phyloP scores from a whole-genome alignment of 2,113 vertebrate genomes.

The Cochlearius cochlearius region DNA sequence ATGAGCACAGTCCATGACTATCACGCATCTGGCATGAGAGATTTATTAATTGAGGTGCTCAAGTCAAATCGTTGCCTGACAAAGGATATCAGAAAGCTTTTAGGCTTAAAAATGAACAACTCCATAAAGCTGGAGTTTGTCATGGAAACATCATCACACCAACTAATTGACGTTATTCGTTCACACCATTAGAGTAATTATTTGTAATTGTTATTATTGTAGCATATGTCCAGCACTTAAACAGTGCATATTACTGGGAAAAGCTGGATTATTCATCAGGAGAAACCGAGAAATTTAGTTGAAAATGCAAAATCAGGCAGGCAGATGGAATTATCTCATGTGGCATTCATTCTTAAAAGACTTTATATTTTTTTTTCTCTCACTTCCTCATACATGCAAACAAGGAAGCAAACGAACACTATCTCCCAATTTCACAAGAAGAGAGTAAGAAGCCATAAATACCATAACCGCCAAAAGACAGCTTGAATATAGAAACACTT shows the following conservation, averaged over 20 bases:
- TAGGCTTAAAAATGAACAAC: neutral
- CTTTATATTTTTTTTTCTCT: neutral
- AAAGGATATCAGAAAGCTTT: conserved; percentile 3
- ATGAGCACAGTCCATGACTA: neutral
- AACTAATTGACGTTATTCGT: neutral
- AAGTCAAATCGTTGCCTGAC: neutral
- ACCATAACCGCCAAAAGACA: neutral
- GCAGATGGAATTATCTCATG: neutral
- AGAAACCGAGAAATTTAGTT: neutral
- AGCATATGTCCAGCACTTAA: neutral
- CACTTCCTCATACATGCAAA: conserved; percentile 14
- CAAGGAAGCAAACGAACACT: neutral
- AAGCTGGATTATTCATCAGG: neutral
- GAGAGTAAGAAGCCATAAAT: neutral
- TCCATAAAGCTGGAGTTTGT: neutral
- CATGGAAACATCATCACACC: neutral
- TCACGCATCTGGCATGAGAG: neutral
- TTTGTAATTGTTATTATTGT: conserved; percentile 10
- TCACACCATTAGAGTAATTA: neutral
- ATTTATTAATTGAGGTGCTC: neutral
- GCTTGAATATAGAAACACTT: neutral
- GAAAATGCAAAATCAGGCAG: neutral
- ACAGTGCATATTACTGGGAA: neutral
- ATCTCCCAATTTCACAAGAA: neutral
- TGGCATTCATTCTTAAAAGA: neutral